These are phyloP conservation scores for Huso huso DNA, from an alignment of 2,797 vertebrate species.

Conservation along the genomic window DNA sequence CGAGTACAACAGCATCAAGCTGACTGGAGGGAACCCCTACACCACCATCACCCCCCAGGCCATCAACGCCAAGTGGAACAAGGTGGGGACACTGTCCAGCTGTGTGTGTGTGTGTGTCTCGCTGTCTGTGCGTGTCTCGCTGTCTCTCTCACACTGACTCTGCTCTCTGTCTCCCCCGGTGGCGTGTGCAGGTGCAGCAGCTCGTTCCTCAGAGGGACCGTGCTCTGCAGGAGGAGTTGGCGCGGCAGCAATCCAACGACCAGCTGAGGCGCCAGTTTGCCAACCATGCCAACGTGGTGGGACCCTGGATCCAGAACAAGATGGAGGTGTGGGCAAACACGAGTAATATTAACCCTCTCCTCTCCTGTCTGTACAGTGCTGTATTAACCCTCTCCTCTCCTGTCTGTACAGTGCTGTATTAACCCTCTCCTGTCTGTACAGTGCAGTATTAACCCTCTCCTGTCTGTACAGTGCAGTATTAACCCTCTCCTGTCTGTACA, in stretches of 20 bases:
- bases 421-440: no score
- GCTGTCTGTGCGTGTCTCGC: no score
- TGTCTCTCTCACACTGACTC: not conserved
- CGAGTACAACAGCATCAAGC: slow-evolving; percentile 75
- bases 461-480: no score
- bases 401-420: no score
- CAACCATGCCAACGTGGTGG: slow-evolving; percentile 79
- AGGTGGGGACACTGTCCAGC: slow-evolving; percentile 44
- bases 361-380: no score
- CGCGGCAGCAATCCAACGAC: slow-evolving; percentile 83
- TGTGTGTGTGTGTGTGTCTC: no score
- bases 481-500: no score
- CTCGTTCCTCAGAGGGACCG: slow-evolving; percentile 81
- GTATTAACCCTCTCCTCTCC: no score
- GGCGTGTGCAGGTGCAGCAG: slow-evolving; percentile 64
- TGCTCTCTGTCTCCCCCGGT: not conserved
- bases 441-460: no score
- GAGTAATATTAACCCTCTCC: no score
- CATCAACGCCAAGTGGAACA: slow-evolving; percentile 85
- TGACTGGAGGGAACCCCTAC: slow-evolving; percentile 76
- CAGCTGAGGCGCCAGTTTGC: slow-evolving; percentile 77
- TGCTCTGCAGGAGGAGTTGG: slow-evolving; percentile 76
- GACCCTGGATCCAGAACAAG: slow-evolving; percentile 88
- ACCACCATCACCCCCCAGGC: slow-evolving; percentile 78
- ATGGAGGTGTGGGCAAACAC: slow-evolving; percentile 71